phyloP scores from a whole-genome alignment of 2,888 invertebrate species.

The Xanthorhoe designata region DNA sequence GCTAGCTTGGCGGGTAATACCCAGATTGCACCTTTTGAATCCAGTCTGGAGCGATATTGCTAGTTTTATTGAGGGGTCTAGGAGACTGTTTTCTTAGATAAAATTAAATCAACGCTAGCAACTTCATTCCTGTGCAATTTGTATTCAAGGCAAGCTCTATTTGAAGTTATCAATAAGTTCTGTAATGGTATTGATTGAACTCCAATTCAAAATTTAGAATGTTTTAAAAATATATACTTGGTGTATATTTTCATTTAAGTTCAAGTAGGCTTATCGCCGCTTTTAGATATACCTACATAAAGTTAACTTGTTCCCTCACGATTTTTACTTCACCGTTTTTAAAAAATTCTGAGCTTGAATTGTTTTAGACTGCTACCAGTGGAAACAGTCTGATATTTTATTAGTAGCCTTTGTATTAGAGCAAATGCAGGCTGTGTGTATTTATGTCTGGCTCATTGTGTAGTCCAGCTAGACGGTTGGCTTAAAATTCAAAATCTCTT shows the following conservation, averaged over 20 bases:
- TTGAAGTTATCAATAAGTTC: not conserved
- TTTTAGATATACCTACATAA: too few species aligned
- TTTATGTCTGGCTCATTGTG: constrained; percentile 22
- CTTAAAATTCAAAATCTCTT: constrained; percentile 18
- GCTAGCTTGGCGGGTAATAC: not conserved
- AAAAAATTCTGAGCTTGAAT: too few species aligned
- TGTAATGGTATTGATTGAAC: not conserved
- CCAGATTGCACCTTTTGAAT: constrained; percentile 33
- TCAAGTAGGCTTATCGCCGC: too few species aligned
- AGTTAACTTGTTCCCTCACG: too few species aligned
- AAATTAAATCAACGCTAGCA: not conserved
- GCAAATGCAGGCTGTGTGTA: not conserved
- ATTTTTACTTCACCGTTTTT: too few species aligned
- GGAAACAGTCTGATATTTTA: too few species aligned
- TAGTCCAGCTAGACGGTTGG: constrained; percentile 27
- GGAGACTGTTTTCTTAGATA: not conserved
- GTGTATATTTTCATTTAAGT: too few species aligned
- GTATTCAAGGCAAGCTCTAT: not conserved
- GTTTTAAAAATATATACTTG: too few species aligned
- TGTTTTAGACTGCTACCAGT: too few species aligned
- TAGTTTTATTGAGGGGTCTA: constrained; percentile 5
- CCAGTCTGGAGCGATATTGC: constrained; percentile 41
- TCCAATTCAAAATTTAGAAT: too few species aligned
- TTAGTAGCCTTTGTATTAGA: constrained; percentile 2
- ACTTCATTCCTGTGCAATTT: not conserved